Conservation (phyloP, 2,797 vertebrate species). For the Lophura swinhoii region DNA sequence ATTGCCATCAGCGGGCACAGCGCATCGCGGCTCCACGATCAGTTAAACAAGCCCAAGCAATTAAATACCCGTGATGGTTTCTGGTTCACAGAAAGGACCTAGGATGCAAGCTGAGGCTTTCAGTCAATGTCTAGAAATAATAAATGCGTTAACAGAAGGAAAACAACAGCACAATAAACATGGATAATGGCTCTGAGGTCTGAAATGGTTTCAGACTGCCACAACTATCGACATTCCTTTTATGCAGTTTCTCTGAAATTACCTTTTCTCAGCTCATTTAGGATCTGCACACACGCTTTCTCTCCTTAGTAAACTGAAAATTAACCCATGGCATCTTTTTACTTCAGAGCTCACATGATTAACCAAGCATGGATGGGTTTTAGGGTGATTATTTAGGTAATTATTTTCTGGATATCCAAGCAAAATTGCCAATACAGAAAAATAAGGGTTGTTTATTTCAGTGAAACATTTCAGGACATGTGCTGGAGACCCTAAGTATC, state of each 20-base stretch:
- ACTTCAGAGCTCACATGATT: background rate
- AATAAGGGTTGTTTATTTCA: background rate
- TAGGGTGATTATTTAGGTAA: background rate
- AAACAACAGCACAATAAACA: background rate
- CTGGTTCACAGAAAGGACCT: background rate
- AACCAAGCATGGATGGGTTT: background rate
- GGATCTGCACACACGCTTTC: background rate
- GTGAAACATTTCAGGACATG: background rate
- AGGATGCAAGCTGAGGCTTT: background rate
- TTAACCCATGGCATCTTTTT: background rate
- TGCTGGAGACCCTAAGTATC: background rate
- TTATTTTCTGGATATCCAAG: background rate
- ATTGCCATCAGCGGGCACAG: background rate
- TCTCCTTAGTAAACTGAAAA: background rate
- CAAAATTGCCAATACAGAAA: background rate
- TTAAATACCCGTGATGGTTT: background rate
- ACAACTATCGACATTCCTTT: background rate
- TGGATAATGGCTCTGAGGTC: background rate
- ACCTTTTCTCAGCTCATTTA: background rate
- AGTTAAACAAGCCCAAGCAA: background rate
- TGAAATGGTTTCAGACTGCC: background rate
- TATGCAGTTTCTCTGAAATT: background rate
- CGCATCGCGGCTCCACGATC: background rate
- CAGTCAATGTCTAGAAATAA: background rate
- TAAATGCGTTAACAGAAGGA: background rate